Conservation (phyloP, 2,113 vertebrate species). For the Rousettus leschenaultii region DNA sequence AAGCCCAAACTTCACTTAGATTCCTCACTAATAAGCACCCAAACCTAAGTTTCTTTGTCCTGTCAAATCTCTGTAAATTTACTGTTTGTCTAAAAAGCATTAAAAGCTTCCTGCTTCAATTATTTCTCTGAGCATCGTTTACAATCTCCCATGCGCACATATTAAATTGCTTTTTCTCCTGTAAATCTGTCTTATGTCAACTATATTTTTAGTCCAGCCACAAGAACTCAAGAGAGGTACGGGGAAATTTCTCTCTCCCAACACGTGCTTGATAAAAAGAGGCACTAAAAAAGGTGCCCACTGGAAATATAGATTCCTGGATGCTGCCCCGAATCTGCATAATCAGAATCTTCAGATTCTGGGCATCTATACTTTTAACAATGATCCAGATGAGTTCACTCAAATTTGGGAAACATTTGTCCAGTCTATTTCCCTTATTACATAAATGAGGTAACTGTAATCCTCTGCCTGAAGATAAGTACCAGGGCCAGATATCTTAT, state of each 20-base stretch:
- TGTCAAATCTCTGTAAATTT: not conserved
- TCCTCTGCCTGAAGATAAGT: not conserved
- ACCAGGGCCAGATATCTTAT: not conserved
- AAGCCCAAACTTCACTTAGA: not conserved
- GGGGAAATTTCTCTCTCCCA: not conserved
- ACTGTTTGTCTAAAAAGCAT: not conserved
- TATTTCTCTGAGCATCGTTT: not conserved
- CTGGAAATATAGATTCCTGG: not conserved
- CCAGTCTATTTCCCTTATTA: not conserved
- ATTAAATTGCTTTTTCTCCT: not conserved
- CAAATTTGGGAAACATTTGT: not conserved
- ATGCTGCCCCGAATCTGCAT: not conserved
- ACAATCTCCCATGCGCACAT: not conserved
- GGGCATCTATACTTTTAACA: not conserved
- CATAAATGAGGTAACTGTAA: not conserved
- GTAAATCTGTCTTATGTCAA: not conserved
- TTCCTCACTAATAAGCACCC: not conserved
- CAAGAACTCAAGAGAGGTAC: not conserved
- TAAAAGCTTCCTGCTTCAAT: not conserved
- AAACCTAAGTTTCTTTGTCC: not conserved
- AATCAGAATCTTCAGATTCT: not conserved
- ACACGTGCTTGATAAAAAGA: not conserved
- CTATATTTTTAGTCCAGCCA: not conserved
- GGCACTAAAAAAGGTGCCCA: not conserved
- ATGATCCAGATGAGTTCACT: not conserved